These are phyloP conservation scores for Aix galericulata DNA, from an alignment of 2,113 vertebrate species.

Conservation along the genomic window DNA sequence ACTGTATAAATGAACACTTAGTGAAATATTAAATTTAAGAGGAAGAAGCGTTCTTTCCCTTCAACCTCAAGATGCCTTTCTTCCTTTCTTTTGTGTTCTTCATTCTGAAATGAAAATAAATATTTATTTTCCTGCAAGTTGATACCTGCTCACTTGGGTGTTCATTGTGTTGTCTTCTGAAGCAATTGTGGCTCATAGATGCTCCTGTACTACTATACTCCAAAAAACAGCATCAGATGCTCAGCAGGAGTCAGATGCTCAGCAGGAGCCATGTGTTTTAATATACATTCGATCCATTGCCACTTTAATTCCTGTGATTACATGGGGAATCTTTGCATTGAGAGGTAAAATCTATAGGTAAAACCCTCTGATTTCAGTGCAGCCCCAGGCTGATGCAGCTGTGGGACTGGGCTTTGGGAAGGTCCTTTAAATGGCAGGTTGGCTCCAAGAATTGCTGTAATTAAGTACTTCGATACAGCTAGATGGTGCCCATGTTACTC, in stretches of 20 bases:
- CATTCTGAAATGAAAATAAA: not conserved
- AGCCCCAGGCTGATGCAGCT: not conserved
- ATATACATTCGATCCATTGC: not conserved
- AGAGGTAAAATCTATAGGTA: not conserved
- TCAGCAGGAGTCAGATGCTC: not conserved
- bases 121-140: not conserved
- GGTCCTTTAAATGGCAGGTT: not conserved
- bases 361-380: not conserved
- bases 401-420: not conserved
- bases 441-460: not conserved
- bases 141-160: not conserved
- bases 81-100: not conserved
- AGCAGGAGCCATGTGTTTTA: not conserved
- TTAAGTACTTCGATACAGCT: not conserved
- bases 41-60: not conserved
- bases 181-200: not conserved
- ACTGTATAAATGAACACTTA: not conserved
- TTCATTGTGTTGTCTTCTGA: not conserved
- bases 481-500: not conserved
- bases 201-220: not conserved
- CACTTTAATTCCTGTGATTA: not conserved
- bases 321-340: fast-evolving
- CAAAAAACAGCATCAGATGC: fast-evolving
- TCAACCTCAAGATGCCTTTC: not conserved
- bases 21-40: not conserved